Evolutionary conservation across 2,888 invertebrate genomes (phyloP).

Genomic region (Acleris laterana): DNA sequence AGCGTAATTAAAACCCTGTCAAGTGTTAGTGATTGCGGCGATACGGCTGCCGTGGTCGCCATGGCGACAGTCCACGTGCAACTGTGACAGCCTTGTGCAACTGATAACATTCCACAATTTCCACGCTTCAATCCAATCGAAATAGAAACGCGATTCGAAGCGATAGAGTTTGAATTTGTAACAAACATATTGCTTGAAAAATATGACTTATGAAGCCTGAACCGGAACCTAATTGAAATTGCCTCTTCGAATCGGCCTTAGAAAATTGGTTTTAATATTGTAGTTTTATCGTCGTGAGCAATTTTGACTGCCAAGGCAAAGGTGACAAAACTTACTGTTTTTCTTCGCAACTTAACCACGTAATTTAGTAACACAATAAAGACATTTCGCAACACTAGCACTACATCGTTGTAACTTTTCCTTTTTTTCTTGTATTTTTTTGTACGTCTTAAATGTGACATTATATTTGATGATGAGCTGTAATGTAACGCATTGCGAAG

Average conservation of each 20-base stretch:
- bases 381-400: no score
- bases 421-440: no score
- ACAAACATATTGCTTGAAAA: conserved; percentile 8
- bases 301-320: no score
- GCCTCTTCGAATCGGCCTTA: background rate
- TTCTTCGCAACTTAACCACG: no score
- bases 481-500: no score
- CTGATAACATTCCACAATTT: conserved; percentile 44
- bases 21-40: conserved; percentile 38
- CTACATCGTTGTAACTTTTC: no score
- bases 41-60: conserved; percentile 47
- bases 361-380: no score
- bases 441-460: no score
- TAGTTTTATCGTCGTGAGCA: no score
- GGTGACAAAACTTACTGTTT: no score
- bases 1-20: conserved; percentile 25
- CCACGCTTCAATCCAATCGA: conserved; percentile 38
- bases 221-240: background rate
- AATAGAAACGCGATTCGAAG: conserved; percentile 20
- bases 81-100: conserved; percentile 41
- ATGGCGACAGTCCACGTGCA: conserved; percentile 53
- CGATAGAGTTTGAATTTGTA: conserved; percentile 19
- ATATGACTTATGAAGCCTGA: conserved; percentile 15
- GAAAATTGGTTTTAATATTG: background rate
- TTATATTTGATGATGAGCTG: no score